Percentiles rank a stretch among this genome's conserved stretches.
Conservation (phyloP, 2,888 invertebrate species). For the Synergus umbraculus region DNA sequence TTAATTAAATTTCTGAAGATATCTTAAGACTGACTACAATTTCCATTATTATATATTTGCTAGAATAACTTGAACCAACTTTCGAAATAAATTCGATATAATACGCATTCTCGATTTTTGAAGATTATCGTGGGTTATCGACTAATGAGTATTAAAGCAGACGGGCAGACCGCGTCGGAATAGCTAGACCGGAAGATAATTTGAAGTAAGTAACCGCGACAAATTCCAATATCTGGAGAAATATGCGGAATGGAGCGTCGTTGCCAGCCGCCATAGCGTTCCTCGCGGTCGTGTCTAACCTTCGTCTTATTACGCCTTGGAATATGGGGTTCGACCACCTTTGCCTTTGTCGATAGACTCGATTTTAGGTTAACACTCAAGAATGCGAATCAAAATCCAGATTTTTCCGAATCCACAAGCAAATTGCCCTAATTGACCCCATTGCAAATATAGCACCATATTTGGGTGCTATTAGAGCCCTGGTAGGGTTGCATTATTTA, state of each 20-base stretch:
- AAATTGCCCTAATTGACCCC: too few relatives aligned
- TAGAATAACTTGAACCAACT: not conserved
- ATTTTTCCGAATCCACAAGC: not conserved
- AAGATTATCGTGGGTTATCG: slow-evolving; percentile 59
- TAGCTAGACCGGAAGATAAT: slow-evolving; percentile 74
- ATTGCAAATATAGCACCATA: too few relatives aligned
- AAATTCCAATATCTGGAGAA: slow-evolving; percentile 76
- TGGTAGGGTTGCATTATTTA: too few relatives aligned
- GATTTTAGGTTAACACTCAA: slow-evolving; percentile 10
- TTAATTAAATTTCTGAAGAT: not conserved
- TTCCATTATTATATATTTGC: not conserved
- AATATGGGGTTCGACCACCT: slow-evolving; percentile 54
- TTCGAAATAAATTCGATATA: not conserved
- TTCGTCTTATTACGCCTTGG: slow-evolving; percentile 68
- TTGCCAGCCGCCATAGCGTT: slow-evolving; percentile 70
- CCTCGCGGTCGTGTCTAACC: slow-evolving; percentile 71
- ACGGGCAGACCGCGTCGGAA: slow-evolving; percentile 66
- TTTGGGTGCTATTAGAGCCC: too few relatives aligned
- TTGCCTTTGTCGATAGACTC: slow-evolving; percentile 53
- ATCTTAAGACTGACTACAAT: not conserved
- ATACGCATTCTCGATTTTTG: slow-evolving; percentile 14
- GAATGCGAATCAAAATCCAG: not conserved
- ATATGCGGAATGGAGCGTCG: slow-evolving; percentile 73
- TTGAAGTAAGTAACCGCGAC: slow-evolving; percentile 76
- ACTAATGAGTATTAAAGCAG: slow-evolving; percentile 61